Percentiles rank a stretch among this genome's conserved stretches.
These are phyloP conservation scores for Equus quagga DNA, from an alignment of 2,113 vertebrate species.

Conservation along the genomic window DNA sequence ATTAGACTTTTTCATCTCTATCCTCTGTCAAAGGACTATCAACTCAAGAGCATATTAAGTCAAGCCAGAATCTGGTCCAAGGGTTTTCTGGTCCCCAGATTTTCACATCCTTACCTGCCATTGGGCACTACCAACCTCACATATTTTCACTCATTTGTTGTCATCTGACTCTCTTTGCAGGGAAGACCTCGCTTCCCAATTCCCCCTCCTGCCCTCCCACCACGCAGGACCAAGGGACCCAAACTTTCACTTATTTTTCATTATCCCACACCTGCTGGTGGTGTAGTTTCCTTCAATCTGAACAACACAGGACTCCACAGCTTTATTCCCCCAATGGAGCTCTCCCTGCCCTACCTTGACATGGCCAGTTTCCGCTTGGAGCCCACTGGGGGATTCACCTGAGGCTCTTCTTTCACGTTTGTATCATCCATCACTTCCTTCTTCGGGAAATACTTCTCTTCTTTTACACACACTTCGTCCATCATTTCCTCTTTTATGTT, in stretches of 20 bases:
- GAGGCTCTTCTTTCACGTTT: conserved; percentile 58
- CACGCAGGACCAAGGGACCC: neutral
- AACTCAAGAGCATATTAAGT: neutral
- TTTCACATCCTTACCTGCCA: neutral
- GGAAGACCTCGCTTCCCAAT: neutral
- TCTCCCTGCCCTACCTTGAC: conserved; percentile 73
- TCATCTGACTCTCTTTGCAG: neutral
- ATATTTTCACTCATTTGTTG: neutral
- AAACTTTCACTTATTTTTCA: neutral
- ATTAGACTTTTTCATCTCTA: neutral
- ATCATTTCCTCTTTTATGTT: conserved; percentile 51
- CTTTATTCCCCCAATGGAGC: neutral
- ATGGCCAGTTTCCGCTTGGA: conserved; percentile 81
- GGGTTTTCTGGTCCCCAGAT: neutral
- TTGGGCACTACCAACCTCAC: neutral
- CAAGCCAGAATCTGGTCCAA: neutral
- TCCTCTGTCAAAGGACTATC: neutral
- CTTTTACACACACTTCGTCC: conserved; percentile 36
- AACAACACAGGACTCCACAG: neutral
- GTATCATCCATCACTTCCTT: conserved; percentile 12
- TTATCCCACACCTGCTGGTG: neutral
- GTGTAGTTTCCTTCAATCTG: neutral
- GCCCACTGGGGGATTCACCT: neutral
- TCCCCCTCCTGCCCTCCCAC: neutral
- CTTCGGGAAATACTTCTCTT: conserved; percentile 56